Evolutionary conservation across 2,888 invertebrate genomes (phyloP).

Genomic region (Heliconius erato): DNA sequence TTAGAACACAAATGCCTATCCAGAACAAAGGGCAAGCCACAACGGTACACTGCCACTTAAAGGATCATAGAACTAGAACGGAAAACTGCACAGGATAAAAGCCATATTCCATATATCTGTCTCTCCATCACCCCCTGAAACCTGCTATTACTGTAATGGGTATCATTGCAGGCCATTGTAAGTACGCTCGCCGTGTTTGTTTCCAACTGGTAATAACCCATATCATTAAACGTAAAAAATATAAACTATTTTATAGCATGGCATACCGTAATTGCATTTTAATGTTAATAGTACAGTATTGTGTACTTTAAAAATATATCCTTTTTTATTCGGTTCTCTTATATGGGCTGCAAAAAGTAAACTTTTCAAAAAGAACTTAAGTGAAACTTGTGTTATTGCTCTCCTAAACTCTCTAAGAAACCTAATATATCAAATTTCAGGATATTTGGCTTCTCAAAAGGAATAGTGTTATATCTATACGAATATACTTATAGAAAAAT

Average conservation of each 20-base stretch:
- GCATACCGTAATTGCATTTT: background rate
- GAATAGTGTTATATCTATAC: background rate
- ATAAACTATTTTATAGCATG: conserved; percentile 4
- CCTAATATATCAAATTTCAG: background rate
- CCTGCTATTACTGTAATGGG: conserved; percentile 42
- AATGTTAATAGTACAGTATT: background rate
- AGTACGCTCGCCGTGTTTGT: conserved; percentile 33
- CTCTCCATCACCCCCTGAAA: conserved; percentile 36
- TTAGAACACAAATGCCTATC: conserved; percentile 11
- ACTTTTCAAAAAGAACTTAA: too few species aligned
- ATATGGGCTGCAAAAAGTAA: background rate
- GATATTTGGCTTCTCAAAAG: too few species aligned
- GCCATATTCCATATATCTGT: conserved; percentile 32
- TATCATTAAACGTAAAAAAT: conserved; percentile 27
- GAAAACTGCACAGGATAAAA: conserved; percentile 36
- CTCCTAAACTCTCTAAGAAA: too few species aligned
- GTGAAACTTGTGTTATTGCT: too few species aligned
- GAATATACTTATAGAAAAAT: background rate
- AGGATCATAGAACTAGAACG: conserved; percentile 23
- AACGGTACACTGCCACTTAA: conserved; percentile 27
- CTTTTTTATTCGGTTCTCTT: background rate
- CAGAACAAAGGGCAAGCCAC: conserved; percentile 11
- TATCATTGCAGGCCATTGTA: conserved; percentile 43
- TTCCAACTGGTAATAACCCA: conserved; percentile 13
- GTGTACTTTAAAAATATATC: background rate